A percentile compares a stretch with the other conserved stretches of the same genome.
These are phyloP conservation scores for Sebastes minor DNA, from an alignment of 2,797 vertebrate species.

Conservation along the genomic window DNA sequence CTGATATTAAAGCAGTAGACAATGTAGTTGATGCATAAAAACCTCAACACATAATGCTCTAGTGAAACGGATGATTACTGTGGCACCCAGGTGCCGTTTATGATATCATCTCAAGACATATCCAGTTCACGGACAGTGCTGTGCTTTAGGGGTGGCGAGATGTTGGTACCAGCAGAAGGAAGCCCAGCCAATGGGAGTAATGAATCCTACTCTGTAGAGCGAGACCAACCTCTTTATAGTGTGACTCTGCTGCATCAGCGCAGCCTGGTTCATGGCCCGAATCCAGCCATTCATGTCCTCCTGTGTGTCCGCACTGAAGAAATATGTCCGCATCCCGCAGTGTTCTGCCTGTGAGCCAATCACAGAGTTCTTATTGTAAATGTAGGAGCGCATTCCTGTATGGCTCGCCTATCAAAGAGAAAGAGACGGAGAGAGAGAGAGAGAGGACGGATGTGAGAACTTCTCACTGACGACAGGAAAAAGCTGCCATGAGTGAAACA, in stretches of 20 bases:
- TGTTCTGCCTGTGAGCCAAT: conserved; percentile 95
- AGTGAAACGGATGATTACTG: not conserved
- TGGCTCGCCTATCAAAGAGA: conserved; percentile 89
- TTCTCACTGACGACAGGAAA: conserved; percentile 8
- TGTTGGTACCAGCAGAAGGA: not conserved
- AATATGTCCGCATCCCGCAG: conserved; percentile 97
- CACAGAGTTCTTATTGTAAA: conserved; percentile 92
- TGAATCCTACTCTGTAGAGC: conserved; percentile 25
- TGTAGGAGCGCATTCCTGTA: conserved; percentile 96
- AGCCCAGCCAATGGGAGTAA: conserved; percentile 16
- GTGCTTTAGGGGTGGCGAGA: not conserved
- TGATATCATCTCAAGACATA: not conserved
- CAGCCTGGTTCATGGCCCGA: conserved; percentile 97
- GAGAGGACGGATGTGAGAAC: conserved; percentile 28
- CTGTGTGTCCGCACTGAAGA: conserved; percentile 97
- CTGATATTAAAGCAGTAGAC: not conserved
- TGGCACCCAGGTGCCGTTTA: not conserved
- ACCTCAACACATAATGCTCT: not conserved
- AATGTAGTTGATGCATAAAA: not conserved
- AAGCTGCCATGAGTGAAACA: conserved; percentile 37
- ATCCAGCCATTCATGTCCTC: conserved; percentile 99
- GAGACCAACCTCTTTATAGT: conserved; percentile 88
- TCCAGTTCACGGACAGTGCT: conserved; percentile 2
- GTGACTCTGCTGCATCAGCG: conserved; percentile 94
- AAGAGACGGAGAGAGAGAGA: conserved; percentile 23